These are phyloP conservation scores for Asbolus verrucosus DNA, from an alignment of 1,140 invertebrate genomes.

Conservation along the genomic window DNA sequence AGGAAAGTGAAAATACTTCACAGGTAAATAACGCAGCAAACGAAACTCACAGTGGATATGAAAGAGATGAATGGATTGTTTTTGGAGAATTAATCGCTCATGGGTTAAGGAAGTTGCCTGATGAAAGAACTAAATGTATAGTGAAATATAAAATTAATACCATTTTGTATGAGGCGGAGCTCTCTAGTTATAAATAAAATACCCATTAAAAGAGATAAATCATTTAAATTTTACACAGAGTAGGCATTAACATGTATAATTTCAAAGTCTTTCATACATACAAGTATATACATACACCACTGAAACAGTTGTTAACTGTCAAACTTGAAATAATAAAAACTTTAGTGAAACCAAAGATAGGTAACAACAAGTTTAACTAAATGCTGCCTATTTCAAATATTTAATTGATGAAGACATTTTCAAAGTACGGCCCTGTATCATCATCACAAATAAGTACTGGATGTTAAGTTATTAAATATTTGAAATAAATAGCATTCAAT, in stretches of 20 bases:
- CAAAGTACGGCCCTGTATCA: neutral
- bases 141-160: constrained; percentile 12
- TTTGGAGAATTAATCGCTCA: constrained; percentile 8
- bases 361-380: constrained; percentile 2
- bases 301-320: constrained; percentile 15
- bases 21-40: no score
- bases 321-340: neutral
- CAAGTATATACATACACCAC: constrained; percentile 38
- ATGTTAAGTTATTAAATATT: neutral
- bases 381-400: neutral
- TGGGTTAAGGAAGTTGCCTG: neutral
- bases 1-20: no score
- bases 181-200: constrained; percentile 10
- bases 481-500: neutral
- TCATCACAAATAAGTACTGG: neutral
- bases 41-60: neutral
- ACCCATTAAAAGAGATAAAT: constrained; percentile 27
- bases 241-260: constrained; percentile 42
- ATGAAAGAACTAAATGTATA: constrained; percentile 1
- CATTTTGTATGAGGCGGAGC: constrained; percentile 7
- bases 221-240: constrained; percentile 34
- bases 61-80: constrained; percentile 8
- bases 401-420: neutral
- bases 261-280: constrained; percentile 18
- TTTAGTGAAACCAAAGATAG: constrained; percentile 1